Percentiles rank a stretch among this genome's conserved stretches.
Evolutionary conservation across 2,797 vertebrate genomes (phyloP).

Genomic region (Microchirus variegatus): DNA sequence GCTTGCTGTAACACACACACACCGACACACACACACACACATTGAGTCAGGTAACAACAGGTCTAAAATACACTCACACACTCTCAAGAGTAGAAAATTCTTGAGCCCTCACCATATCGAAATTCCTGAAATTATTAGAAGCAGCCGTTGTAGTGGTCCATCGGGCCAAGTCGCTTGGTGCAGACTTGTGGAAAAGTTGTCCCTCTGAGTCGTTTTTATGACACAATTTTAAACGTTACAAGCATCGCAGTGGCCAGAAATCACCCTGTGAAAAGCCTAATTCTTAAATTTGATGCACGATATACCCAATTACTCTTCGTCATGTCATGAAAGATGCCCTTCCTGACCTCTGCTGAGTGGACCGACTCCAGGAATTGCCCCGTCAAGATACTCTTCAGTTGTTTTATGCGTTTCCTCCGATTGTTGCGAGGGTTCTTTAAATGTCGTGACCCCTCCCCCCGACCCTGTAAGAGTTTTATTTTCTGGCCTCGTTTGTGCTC

Average conservation of each 20-base stretch:
- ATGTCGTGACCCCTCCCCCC: slow-evolving; percentile 16
- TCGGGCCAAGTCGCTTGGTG: slow-evolving; percentile 12
- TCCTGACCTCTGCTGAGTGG: slow-evolving; percentile 40
- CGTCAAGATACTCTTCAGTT: slow-evolving; percentile 27
- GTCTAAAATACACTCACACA: slow-evolving; percentile 29
- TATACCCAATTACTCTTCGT: slow-evolving; percentile 2
- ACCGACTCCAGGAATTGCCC: slow-evolving; percentile 24
- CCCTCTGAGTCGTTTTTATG: background rate
- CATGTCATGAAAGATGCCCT: slow-evolving; percentile 21
- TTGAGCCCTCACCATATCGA: slow-evolving; percentile 30
- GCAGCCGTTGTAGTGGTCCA: slow-evolving; percentile 1
- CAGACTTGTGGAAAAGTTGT: slow-evolving; percentile 1
- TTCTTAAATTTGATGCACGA: slow-evolving; percentile 15
- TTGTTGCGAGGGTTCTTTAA: slow-evolving; percentile 44
- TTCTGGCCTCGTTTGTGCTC: slow-evolving; percentile 10
- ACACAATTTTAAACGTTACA: background rate
- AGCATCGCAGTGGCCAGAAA: background rate
- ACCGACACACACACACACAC: slow-evolving; percentile 12
- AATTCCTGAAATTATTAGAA: slow-evolving; percentile 8
- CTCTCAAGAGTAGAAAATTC: slow-evolving; percentile 42
- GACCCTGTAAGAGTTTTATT: slow-evolving; percentile 10
- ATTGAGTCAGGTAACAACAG: slow-evolving; percentile 56
- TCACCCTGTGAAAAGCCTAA: background rate
- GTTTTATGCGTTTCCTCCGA: slow-evolving; percentile 52
- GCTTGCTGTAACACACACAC: slow-evolving; percentile 45